Evolutionary conservation across 2,888 invertebrate genomes (phyloP).

Genomic region (Monoplex corrugatus): DNA sequence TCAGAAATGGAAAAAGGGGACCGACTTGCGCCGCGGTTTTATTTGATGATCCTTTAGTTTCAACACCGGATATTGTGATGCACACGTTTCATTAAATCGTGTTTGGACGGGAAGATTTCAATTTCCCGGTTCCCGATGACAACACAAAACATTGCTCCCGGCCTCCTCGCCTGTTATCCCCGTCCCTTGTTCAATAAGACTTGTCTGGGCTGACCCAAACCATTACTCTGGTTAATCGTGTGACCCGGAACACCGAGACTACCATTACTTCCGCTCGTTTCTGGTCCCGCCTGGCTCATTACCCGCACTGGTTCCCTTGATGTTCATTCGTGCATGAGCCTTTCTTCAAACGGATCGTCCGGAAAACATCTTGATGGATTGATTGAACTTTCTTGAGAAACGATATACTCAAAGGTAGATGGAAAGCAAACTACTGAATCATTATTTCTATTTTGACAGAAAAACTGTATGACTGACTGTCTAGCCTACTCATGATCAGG

Average conservation of each 20-base stretch:
- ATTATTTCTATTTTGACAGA: not conserved
- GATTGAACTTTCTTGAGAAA: not conserved
- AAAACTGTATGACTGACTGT: not conserved
- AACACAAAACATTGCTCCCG: slow-evolving; percentile 33
- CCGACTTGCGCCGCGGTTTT: slow-evolving; percentile 4
- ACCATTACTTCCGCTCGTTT: slow-evolving; percentile 47
- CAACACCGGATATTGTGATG: slow-evolving; percentile 43
- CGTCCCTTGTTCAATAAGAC: slow-evolving; percentile 34
- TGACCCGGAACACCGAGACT: slow-evolving; percentile 46
- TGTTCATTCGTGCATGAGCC: slow-evolving; percentile 1
- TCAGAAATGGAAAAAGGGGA: too few relatives aligned
- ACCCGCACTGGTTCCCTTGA: slow-evolving; percentile 38
- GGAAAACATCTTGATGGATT: slow-evolving; percentile 18
- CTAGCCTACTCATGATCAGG: too few relatives aligned
- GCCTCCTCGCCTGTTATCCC: not conserved
- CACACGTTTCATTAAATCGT: slow-evolving; percentile 36
- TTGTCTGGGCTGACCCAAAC: slow-evolving; percentile 48
- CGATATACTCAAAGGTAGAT: not conserved
- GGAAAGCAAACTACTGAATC: not conserved
- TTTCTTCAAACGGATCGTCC: not conserved
- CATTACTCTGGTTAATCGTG: slow-evolving; percentile 50
- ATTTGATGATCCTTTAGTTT: slow-evolving; percentile 39
- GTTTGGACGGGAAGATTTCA: slow-evolving; percentile 19
- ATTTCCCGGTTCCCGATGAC: slow-evolving; percentile 34
- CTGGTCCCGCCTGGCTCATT: slow-evolving; percentile 47